These are phyloP conservation scores for Hemiprocne comata DNA, from an alignment of 2,113 vertebrate genomes.

Conservation along the genomic window DNA sequence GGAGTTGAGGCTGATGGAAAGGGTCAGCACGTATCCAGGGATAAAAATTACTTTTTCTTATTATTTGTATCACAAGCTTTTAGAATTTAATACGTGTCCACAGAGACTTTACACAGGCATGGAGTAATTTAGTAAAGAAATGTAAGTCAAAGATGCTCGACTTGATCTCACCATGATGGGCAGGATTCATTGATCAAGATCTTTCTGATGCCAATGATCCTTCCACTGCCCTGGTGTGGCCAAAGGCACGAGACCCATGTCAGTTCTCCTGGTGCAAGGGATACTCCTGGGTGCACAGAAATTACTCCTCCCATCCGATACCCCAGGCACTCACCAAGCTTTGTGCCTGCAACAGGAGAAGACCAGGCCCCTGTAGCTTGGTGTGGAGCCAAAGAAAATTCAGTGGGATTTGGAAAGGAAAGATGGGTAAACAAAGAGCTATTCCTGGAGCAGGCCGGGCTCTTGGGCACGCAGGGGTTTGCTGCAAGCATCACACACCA, in stretches of 20 bases:
- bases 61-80: background rate
- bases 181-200: background rate
- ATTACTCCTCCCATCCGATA: background rate
- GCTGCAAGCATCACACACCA: background rate
- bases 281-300: background rate
- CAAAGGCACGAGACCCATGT: accelerated
- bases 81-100: accelerated
- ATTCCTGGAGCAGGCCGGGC: background rate
- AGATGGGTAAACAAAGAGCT: background rate
- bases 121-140: background rate
- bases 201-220: background rate
- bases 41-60: background rate
- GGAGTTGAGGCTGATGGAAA: background rate
- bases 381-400: conserved; percentile 4
- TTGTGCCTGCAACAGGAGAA: background rate
- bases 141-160: background rate
- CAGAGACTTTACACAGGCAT: background rate
- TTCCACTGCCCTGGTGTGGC: accelerated
- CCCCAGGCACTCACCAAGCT: background rate
- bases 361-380: background rate
- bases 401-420: background rate
- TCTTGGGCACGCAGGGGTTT: background rate
- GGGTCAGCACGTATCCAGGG: background rate
- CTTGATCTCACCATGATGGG: background rate
- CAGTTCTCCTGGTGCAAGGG: background rate